Base-by-base conservation (phyloP, 2,113 vertebrate genomes). In the Saimiri boliviensis region DNA sequence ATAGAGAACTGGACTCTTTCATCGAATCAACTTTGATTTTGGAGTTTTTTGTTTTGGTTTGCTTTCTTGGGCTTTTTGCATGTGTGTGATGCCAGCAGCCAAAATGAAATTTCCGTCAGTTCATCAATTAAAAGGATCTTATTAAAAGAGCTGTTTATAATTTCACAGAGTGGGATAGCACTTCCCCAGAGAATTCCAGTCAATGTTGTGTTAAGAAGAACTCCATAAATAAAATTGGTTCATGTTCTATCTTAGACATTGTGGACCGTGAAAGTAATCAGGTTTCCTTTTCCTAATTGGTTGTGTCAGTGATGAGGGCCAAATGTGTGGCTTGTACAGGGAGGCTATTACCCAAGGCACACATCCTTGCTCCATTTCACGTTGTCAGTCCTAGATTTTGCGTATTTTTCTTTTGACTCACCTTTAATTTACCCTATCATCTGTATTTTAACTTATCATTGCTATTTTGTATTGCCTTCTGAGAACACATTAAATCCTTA, bases 291-390 rank as follows among this genome's bases (percentile, higher is more conserved):
- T 68, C 17, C 16, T 20, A 52, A 77, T 8, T 19, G 56, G 17
- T 76, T 63, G 8, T 6, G 68, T 40, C 32, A 87, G 56, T 5
- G 8, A 40, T 8, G 58, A 23, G 45, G 74, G 74, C 27, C 21
- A 10, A 70, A 56, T 12, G 2, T 20, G 45, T 3, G 35, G 20
- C 45, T 30, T 8, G 4, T 0, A 0, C 3, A 0, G 2, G 1
- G 54, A 60, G 21, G 9, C 11, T 16, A 32, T 35, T 45, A 25
- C 23, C 16, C 2, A 7, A 47, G 27, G n/a, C 79, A 52, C 20
- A 56, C 5, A 2, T 21, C 13, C 23, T 40, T 6, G 2, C n/a
- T 37, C 12, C 8, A 8, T 13, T 58, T 58, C 32, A 6, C 0
- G 12, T 23, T 47, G 2, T 2, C 16, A 47, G 14, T 35, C 37